Conservation (phyloP, 1,140 invertebrate genomes). For the Eupristina koningsbergeri region DNA sequence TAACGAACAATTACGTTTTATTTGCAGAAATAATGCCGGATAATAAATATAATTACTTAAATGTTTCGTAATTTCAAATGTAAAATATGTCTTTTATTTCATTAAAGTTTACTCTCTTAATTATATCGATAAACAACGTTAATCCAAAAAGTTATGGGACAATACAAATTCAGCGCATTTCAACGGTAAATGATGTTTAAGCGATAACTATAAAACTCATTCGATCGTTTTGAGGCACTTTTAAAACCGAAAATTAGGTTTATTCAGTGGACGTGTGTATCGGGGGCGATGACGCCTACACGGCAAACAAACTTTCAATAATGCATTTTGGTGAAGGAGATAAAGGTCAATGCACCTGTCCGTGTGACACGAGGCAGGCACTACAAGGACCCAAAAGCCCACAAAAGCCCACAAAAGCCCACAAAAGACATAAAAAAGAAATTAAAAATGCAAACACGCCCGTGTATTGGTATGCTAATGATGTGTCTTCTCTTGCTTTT, state of each 20-base stretch:
- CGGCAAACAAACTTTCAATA: too few species aligned
- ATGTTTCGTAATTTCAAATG: background rate
- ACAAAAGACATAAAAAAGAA: background rate
- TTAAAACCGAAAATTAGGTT: background rate
- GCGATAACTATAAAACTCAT: background rate
- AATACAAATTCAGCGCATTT: background rate
- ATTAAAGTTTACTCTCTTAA: background rate
- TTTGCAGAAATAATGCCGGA: too few species aligned
- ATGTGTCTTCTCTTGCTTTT: conserved; percentile 39
- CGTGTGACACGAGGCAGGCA: background rate
- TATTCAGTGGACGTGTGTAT: background rate
- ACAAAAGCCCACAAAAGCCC: too few species aligned
- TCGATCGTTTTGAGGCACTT: background rate
- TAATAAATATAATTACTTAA: too few species aligned
- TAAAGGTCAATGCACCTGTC: background rate
- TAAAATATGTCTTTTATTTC: background rate
- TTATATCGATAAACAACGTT: background rate
- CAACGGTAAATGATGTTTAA: background rate
- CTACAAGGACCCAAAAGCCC: too few species aligned
- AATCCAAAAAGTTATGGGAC: background rate
- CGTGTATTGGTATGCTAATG: too few species aligned
- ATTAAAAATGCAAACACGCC: too few species aligned
- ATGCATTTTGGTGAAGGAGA: background rate
- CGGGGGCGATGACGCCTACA: too few species aligned
- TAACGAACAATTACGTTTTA: too few species aligned